These are phyloP conservation scores for Diplodus puntazzo DNA, from an alignment of 2,797 vertebrate genomes.

Conservation along the genomic window DNA sequence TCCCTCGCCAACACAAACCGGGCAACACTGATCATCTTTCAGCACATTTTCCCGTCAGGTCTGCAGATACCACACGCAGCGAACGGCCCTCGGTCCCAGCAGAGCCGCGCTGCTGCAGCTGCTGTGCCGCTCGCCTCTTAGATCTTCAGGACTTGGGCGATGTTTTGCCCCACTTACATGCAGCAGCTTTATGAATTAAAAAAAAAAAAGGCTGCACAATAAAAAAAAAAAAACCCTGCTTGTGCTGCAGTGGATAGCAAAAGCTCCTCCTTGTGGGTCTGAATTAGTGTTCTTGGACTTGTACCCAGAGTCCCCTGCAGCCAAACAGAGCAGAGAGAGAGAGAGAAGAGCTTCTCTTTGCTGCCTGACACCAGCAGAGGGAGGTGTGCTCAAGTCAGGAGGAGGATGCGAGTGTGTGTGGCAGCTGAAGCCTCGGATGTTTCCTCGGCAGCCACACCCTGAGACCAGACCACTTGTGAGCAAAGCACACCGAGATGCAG, in stretches of 20 bases:
- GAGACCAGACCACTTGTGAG: slow-evolving; percentile 14
- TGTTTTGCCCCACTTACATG: slow-evolving; percentile 81
- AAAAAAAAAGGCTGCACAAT: slow-evolving; percentile 58
- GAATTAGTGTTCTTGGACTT: slow-evolving; percentile 76
- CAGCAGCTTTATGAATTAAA: slow-evolving; percentile 67
- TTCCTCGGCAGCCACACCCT: slow-evolving; percentile 70
- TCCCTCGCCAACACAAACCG: slow-evolving; percentile 28
- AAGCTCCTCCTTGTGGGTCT: slow-evolving; percentile 68
- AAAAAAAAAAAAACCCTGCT: slow-evolving; percentile 40
- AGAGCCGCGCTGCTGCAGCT: slow-evolving; percentile 67
- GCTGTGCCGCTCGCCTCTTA: slow-evolving; percentile 57
- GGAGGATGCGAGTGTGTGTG: slow-evolving; percentile 27
- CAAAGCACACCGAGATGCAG: slow-evolving; percentile 2
- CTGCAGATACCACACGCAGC: slow-evolving; percentile 55
- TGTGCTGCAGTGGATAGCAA: slow-evolving; percentile 65
- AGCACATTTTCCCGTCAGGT: slow-evolving; percentile 46
- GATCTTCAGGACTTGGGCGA: slow-evolving; percentile 77
- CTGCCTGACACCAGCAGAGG: slow-evolving; percentile 80
- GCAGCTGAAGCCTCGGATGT: slow-evolving; percentile 51
- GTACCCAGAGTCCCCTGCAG: slow-evolving; percentile 66
- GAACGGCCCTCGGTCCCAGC: slow-evolving; percentile 55
- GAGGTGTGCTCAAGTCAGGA: slow-evolving; percentile 76
- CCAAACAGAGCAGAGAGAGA: slow-evolving; percentile 42
- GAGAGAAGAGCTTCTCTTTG: slow-evolving; percentile 49
- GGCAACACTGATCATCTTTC: slow-evolving; percentile 43